Conservation (phyloP, 2,888 invertebrate genomes). For the Catocala sponsa region DNA sequence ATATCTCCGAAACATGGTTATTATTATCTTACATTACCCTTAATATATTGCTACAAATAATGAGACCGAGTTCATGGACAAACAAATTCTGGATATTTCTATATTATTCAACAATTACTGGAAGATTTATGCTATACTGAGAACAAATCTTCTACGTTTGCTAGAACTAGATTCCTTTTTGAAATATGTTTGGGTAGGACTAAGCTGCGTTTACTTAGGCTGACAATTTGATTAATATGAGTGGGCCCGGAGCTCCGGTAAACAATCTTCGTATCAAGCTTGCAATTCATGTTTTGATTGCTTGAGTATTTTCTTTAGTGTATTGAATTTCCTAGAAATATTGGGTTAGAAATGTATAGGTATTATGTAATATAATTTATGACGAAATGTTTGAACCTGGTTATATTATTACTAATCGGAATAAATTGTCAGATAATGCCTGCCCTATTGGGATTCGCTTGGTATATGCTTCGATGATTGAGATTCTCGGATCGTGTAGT, state of each 20-base stretch:
- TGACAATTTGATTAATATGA: constrained; percentile 42
- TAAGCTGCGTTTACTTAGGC: constrained; percentile 37
- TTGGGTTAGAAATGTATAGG: too few relatives aligned
- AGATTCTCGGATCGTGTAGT: too few relatives aligned
- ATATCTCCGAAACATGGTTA: too few relatives aligned
- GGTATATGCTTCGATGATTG: too few relatives aligned
- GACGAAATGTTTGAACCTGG: too few relatives aligned
- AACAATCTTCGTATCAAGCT: constrained; percentile 26
- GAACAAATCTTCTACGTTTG: constrained; percentile 19
- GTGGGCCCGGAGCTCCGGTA: constrained; percentile 12
- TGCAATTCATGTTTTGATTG: constrained; percentile 6
- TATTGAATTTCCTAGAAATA: too few relatives aligned
- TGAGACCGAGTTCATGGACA: background rate
- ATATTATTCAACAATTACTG: constrained; percentile 20
- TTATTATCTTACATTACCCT: too few relatives aligned
- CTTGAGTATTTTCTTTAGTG: background rate
- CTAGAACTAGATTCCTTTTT: constrained; percentile 23
- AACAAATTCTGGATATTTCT: constrained; percentile 7
- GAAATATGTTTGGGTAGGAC: constrained; percentile 41
- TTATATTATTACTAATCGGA: too few relatives aligned
- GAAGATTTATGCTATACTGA: constrained; percentile 3
- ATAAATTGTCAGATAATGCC: too few relatives aligned
- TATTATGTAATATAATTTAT: too few relatives aligned
- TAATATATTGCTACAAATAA: background rate
- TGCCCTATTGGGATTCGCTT: too few relatives aligned